These are phyloP conservation scores for rabbit (Oryctolagus cuniculus) DNA, from an alignment of 2,113 vertebrate genomes.

Conservation along the genomic window DNA sequence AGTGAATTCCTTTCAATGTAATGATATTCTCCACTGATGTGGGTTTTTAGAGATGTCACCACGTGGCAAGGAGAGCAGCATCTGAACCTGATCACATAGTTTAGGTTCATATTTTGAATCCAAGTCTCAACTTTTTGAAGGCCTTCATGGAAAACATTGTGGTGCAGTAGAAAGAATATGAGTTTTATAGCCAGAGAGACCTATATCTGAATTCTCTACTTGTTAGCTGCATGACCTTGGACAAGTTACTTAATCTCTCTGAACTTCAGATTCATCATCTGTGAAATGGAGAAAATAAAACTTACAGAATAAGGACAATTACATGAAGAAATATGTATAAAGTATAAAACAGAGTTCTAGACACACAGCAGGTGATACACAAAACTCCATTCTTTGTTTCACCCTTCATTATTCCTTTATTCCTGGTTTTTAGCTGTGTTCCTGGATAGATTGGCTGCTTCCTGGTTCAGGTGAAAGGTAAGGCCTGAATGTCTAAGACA, in stretches of 20 bases:
- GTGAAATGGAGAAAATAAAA: conserved; percentile 24
- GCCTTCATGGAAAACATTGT: not conserved
- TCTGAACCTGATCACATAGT: no score
- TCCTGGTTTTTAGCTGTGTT: not conserved
- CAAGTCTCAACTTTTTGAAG: not conserved
- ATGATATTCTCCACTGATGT: not conserved
- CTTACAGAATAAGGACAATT: not conserved
- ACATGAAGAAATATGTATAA: not conserved
- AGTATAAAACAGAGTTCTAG: not conserved
- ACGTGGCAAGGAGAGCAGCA: not conserved
- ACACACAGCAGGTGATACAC: not conserved
- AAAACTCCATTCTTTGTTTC: not conserved
- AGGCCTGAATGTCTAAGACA: not conserved
- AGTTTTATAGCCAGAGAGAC: not conserved
- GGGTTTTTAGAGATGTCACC: not conserved
- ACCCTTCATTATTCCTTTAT: not conserved
- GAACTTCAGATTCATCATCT: conserved; percentile 33
- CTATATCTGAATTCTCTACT: not conserved
- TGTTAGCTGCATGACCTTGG: not conserved
- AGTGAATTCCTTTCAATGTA: not conserved
- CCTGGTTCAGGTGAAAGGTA: not conserved
- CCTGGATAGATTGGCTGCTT: not conserved
- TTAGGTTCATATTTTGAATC: not conserved
- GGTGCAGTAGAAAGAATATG: not conserved
- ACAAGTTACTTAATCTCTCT: not conserved